These are phyloP conservation scores for Axinella damicornis DNA, from an alignment of 37 sponge, comb jelly and placozoan species.

Conservation along the genomic window DNA sequence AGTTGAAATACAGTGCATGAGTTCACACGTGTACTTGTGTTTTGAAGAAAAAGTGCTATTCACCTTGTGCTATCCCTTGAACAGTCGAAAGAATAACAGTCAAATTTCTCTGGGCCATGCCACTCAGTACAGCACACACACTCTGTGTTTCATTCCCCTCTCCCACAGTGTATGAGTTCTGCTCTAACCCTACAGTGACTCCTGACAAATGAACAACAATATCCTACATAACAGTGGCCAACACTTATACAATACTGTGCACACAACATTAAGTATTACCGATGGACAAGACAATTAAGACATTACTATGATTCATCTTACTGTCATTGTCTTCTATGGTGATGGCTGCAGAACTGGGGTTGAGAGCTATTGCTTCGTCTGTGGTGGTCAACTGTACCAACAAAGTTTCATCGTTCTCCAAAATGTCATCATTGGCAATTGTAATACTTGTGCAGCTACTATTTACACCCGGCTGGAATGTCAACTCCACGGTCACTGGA, in stretches of 20 bases:
- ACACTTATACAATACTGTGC: too few relatives aligned
- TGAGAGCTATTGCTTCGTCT: background rate
- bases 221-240: too few relatives aligned
- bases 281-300: background rate
- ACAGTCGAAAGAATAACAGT: background rate
- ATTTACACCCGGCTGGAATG: background rate
- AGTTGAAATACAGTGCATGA: too few relatives aligned
- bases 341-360: background rate
- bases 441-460: background rate
- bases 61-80: constrained; percentile 1
- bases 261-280: background rate
- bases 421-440: background rate
- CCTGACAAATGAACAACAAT: background rate
- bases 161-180: background rate
- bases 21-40: too few relatives aligned
- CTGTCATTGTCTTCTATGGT: background rate
- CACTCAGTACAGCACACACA: constrained; percentile 3
- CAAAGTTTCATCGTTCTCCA: background rate
- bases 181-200: background rate
- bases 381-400: background rate
- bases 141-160: background rate
- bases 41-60: background rate
- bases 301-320: background rate
- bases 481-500: background rate
- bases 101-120: background rate